Base-by-base conservation (phyloP, 2,113 vertebrate species). In the Balaenoptera acutorostrata region DNA sequence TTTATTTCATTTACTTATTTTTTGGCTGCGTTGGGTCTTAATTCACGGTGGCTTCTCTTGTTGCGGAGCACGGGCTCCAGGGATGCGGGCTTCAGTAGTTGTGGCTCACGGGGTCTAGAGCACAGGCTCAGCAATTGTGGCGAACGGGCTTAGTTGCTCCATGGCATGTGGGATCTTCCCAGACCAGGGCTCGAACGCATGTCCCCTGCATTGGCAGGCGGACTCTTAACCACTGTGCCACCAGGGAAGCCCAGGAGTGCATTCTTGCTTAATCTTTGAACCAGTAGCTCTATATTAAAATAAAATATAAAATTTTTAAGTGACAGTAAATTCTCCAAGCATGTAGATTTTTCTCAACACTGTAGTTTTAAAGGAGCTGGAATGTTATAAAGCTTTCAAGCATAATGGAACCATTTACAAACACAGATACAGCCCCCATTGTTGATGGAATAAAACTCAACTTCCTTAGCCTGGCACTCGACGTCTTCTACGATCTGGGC, bases 371-470 rank as follows among this genome's bases (percentile, higher is more conserved):
- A 55, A 95, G 95, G 57, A 69, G 15, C 11, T 64, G 59, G 39
- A 69, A 41, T 23, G 66, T 59, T 59, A 81, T 25, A 66, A 90
- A 81, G 20, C 13, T 93, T 90, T 68, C 36, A 61, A 59, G 57
- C 8, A 81, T n/a, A 69, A 39, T 13, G 39, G 13, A 81, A 46
- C 2, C 17, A 31, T 59, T 66, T 81, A 25, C 81, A 74, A 86
- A n/a, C 63, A 81, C 2, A 84, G 49, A 29, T 36, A 2, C 5
- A 31, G 44, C 5, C n/a, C 1, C 6, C 0, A 20, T 4, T 64
- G 75, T 44, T 55, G 59, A 41, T 21, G 41, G 75, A 55, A 63
- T n/a, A 29, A 59, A 80, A n/a, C 39, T 6, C 6, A 36, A 12
- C 33, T 18, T 69, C 39, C 14, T 57, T 4, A 29, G 49, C 13